Evolutionary conservation across 2,113 vertebrate genomes (phyloP).

Genomic region (Turnix velox): DNA sequence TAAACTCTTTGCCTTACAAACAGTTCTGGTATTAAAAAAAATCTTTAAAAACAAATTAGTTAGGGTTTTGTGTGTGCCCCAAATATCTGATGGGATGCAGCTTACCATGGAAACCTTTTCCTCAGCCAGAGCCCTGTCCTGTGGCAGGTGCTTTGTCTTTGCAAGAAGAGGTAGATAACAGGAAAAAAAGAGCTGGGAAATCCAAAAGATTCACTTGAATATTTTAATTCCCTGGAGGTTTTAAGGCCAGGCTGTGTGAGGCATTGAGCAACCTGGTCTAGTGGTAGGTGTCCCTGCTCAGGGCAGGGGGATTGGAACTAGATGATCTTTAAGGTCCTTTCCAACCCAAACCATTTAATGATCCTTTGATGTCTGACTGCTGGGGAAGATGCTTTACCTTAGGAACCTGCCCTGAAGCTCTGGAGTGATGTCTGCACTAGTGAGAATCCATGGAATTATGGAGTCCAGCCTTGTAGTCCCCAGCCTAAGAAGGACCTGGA

Average conservation of each 20-base stretch:
- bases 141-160: not conserved
- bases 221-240: no score
- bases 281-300: no score
- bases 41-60: not conserved
- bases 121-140: not conserved
- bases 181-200: not conserved
- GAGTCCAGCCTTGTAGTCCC: no score
- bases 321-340: no score
- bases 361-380: not conserved
- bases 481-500: no score
- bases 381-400: not conserved
- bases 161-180: not conserved
- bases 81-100: not conserved
- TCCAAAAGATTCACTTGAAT: no score
- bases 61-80: not conserved
- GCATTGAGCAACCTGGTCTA: no score
- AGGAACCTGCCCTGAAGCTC: not conserved
- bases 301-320: no score
- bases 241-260: no score
- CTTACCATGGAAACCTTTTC: not conserved
- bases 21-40: not conserved
- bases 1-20: not conserved
- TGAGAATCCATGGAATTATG: accelerated
- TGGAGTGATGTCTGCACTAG: accelerated
- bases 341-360: no score